phyloP scores from a whole-genome alignment of 2,797 vertebrate genomes.

The Amblyraja radiata region DNA sequence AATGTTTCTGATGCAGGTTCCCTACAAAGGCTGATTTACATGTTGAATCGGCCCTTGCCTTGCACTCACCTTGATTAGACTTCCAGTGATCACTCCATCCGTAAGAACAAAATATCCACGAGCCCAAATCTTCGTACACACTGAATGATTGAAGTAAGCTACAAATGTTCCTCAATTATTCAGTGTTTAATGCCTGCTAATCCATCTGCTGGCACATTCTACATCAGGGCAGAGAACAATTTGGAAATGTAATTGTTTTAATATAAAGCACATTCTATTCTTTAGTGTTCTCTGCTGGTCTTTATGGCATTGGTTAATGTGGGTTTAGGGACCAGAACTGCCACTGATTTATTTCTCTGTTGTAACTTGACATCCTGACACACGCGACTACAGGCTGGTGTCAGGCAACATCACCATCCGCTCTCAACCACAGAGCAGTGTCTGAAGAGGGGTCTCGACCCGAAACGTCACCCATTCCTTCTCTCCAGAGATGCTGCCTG shows the following conservation, averaged over 20 bases:
- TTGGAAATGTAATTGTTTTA: background rate
- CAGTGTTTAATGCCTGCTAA: constrained; percentile 1
- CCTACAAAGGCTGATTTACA: background rate
- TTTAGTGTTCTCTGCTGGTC: background rate
- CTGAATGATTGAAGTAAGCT: background rate
- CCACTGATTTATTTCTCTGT: background rate
- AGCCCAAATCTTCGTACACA: background rate
- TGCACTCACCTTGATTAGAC: background rate
- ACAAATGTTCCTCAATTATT: background rate
- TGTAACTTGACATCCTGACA: background rate
- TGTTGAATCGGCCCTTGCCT: background rate
- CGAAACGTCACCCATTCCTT: no score
- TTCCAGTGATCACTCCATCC: background rate
- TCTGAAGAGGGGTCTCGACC: no score
- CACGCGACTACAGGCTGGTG: no score
- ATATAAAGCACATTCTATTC: background rate
- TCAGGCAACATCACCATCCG: no score
- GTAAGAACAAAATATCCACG: background rate
- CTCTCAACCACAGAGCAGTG: no score
- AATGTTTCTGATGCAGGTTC: no score
- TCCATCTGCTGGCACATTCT: background rate
- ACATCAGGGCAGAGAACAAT: background rate
- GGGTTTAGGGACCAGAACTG: background rate
- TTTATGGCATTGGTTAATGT: background rate
- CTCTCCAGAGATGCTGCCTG: no score